Conservation (phyloP, 2,888 invertebrate genomes). For the Cacoxenus indagator region DNA sequence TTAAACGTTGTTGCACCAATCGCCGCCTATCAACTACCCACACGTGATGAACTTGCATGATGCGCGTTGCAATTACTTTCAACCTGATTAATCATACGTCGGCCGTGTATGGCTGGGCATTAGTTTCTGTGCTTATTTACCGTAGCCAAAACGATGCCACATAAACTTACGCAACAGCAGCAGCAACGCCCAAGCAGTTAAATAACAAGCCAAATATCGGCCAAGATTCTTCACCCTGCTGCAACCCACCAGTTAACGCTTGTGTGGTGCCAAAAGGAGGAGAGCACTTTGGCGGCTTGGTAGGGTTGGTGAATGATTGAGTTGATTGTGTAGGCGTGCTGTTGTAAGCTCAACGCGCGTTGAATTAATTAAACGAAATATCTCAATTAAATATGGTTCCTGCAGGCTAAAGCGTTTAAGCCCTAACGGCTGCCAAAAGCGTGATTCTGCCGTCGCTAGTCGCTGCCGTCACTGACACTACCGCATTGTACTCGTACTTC, state of each 20-base stretch:
- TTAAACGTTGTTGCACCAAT: constrained; percentile 47
- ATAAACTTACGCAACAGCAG: neutral
- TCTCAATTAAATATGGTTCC: constrained; percentile 24
- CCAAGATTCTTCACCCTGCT: no score
- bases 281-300: neutral
- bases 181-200: neutral
- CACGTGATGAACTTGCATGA: neutral
- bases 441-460: neutral
- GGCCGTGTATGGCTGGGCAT: neutral
- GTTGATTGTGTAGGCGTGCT: neutral
- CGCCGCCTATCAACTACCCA: neutral
- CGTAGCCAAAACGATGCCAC: neutral
- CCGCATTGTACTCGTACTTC: neutral
- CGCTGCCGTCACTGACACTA: neutral
- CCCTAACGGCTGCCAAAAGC: constrained; percentile 1
- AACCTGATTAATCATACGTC: neutral
- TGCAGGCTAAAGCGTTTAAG: constrained; percentile 15
- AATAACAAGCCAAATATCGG: neutral
- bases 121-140: neutral
- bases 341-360: constrained; percentile 3
- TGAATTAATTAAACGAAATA: constrained; percentile 27
- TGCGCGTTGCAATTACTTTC: neutral
- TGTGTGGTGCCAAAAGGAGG: neutral
- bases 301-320: neutral
- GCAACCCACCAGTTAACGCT: neutral